A percentile compares a stretch with the other conserved stretches of the same genome.
Evolutionary conservation across 2,888 invertebrate genomes (phyloP).

Genomic region (Lasioglossum lativentre): DNA sequence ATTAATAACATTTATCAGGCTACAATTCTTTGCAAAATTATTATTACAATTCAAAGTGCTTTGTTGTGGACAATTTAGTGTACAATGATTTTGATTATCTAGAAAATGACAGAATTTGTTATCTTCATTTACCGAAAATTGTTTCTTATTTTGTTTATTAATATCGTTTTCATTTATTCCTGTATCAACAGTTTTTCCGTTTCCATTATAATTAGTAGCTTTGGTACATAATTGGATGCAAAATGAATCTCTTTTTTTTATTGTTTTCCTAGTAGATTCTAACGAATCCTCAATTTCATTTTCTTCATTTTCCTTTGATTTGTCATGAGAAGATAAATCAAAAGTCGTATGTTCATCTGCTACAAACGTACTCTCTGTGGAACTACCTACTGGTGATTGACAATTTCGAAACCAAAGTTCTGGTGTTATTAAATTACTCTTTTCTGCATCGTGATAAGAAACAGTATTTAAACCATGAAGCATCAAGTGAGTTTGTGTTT

Average conservation of each 20-base stretch:
- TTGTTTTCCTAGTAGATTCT: not conserved
- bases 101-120: slow-evolving; percentile 8
- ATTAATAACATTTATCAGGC: slow-evolving; percentile 1
- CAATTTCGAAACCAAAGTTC: slow-evolving; percentile 96
- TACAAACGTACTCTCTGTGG: slow-evolving; percentile 71
- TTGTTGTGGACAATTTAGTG: slow-evolving; percentile 1
- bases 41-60: slow-evolving; percentile 18
- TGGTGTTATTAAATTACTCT: slow-evolving; percentile 91
- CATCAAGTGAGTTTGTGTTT: slow-evolving; percentile 96
- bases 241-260: slow-evolving; percentile 24
- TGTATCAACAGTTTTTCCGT: not conserved
- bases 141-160: not conserved
- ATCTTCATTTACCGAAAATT: slow-evolving; percentile 1
- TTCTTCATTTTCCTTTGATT: slow-evolving; percentile 30
- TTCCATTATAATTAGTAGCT: not conserved
- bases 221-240: slow-evolving; percentile 19
- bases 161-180: slow-evolving; percentile 9
- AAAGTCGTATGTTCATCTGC: slow-evolving; percentile 68
- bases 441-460: slow-evolving; percentile 68
- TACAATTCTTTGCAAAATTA: slow-evolving; percentile 15
- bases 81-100: slow-evolving; percentile 22
- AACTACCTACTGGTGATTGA: slow-evolving; percentile 87
- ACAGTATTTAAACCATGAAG: slow-evolving; percentile 85
- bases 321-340: slow-evolving; percentile 40
- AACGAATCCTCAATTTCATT: slow-evolving; percentile 16